A percentile compares a stretch with the other conserved stretches of the same genome.
Conservation (phyloP, 2,113 vertebrate species). For the Galeopterus variegatus region DNA sequence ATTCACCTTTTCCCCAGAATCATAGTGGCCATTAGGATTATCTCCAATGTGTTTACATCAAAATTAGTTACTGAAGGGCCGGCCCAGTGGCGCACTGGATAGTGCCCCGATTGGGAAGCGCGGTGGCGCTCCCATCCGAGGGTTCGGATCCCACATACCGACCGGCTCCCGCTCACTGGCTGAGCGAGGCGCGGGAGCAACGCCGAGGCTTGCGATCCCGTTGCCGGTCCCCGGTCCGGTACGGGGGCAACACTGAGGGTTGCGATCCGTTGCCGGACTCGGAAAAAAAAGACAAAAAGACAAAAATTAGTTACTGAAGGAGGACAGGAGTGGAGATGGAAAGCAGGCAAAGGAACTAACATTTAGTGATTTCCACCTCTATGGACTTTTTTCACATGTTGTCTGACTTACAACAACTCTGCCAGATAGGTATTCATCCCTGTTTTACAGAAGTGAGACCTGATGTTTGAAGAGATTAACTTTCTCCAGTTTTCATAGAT, state of each 20-base stretch:
- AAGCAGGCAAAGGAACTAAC: background rate
- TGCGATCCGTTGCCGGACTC: no score
- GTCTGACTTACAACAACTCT: background rate
- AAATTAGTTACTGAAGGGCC: background rate
- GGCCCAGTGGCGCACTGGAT: no score
- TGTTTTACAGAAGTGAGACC: background rate
- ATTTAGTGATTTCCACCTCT: background rate
- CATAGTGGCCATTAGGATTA: background rate
- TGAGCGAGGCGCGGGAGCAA: no score
- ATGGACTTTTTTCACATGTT: background rate
- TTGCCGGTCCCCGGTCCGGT: no score
- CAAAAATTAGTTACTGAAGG: background rate
- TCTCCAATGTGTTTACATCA: background rate
- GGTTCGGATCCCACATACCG: no score
- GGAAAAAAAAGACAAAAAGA: no score
- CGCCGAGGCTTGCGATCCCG: no score
- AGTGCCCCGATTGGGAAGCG: no score
- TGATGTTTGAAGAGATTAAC: background rate
- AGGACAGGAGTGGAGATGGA: background rate
- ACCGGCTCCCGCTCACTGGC: no score
- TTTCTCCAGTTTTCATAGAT: conserved; percentile 4
- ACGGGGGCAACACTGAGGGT: no score
- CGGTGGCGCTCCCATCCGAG: no score
- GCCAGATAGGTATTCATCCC: background rate
- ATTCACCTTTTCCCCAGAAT: background rate